These are phyloP conservation scores for Cochlearius cochlearius DNA, from an alignment of 2,113 vertebrate species.

Conservation along the genomic window DNA sequence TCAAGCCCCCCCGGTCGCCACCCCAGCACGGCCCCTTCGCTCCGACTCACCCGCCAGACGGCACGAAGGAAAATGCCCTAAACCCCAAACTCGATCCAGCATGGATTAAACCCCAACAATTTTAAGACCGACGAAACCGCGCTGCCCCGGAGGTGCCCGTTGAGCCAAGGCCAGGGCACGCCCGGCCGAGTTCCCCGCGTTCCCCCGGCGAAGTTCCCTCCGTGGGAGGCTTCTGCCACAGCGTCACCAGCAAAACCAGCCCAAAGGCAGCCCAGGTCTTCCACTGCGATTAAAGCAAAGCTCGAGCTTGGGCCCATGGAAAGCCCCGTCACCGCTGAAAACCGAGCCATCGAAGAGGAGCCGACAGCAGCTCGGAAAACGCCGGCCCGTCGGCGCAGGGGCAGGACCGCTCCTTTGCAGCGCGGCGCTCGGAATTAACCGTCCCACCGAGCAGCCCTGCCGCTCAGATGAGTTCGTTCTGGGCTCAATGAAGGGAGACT, in stretches of 20 bases:
- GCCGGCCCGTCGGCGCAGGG: fast-evolving
- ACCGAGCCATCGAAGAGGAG: fast-evolving
- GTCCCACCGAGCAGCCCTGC: fast-evolving
- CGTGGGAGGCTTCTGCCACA: neutral
- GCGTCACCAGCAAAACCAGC: too few species aligned
- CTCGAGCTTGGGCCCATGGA: neutral
- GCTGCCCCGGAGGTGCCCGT: fast-evolving
- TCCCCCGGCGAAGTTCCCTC: neutral
- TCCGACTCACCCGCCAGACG: neutral
- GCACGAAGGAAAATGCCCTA: fast-evolving
- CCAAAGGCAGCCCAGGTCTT: neutral
- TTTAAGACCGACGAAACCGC: neutral
- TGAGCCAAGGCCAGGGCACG: neutral
- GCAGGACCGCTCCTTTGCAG: fast-evolving
- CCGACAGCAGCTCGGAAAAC: neutral
- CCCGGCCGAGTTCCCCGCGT: fast-evolving
- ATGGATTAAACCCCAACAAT: fast-evolving
- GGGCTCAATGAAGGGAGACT: neutral
- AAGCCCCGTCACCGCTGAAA: fast-evolving
- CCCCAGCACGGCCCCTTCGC: neutral
- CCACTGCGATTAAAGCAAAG: neutral
- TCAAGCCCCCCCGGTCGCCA: neutral
- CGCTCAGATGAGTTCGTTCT: neutral
- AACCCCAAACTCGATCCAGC: neutral
- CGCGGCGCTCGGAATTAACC: fast-evolving